Base-by-base conservation (phyloP, 2,113 vertebrate species). In the Aegotheles bennettii region DNA sequence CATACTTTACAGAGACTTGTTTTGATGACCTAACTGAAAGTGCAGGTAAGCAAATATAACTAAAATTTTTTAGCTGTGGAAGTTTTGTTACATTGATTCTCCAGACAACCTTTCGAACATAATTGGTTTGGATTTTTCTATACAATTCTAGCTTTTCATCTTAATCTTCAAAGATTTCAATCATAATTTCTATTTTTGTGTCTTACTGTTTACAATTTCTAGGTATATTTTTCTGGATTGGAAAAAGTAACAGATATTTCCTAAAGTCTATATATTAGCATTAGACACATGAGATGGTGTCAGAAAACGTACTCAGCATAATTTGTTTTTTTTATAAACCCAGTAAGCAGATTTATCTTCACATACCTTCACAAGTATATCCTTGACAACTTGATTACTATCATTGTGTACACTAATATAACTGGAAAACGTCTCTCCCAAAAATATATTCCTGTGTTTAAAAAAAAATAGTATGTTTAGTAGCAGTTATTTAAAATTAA, bases 371-470 rank as follows among this genome's bases (percentile, higher is more conserved):
- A 99, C 99, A 43, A 99, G 97, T 95, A 99, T 99, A 83, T 99
- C 99, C 96, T 99, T 99, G 59, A 99, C 99, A 54, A 99, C 96
- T 96, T 99, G 99, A 94, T 24, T 98, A 96, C 99, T 99, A 97
- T 99, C 99, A 87, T 99, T 99, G 95, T 99, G 99, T 76, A 99
- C 99, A 7, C 99, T 99, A 93, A 99, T 99, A 80, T 99, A 99
- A 98, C 99, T 99, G 95, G 99, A 99, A 98, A 99, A 99, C 0
- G 99, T 99, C 96, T 99, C 99, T 20, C 99, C 99, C 24, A 99
- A 98, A 98, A 99, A 99, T 96, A 99, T 99, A 92, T 99, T 99
- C 84, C 99, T 99, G 97, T 92, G 96, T 95, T 94, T 26, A 40
- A 45, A 94, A 59, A 69, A 57, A 71, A 31, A 54, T 51, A 61